Evolutionary conservation across 2,797 vertebrate species (phyloP).

Genomic region (Cossypha polioptera): DNA sequence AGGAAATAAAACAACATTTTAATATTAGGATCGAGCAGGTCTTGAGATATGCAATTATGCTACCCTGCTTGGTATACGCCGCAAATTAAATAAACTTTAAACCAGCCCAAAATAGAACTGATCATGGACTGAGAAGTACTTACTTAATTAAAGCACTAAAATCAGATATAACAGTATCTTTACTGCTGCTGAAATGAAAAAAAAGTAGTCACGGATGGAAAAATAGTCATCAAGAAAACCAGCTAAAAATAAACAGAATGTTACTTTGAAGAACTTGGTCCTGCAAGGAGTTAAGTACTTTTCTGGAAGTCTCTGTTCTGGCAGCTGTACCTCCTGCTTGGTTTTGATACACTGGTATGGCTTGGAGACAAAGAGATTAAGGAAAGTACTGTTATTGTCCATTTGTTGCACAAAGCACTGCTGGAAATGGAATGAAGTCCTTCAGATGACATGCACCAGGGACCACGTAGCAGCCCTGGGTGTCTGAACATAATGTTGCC

Average conservation of each 20-base stretch:
- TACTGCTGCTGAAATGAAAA: neutral
- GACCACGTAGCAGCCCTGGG: neutral
- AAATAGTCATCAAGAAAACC: neutral
- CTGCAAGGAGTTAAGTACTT: neutral
- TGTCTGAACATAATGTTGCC: accelerated
- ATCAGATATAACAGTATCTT: neutral
- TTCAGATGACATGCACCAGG: neutral
- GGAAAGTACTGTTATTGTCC: neutral
- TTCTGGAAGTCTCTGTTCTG: neutral
- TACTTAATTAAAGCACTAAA: neutral
- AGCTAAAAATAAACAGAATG: neutral
- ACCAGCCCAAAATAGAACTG: neutral
- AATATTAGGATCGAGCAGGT: neutral
- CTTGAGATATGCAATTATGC: neutral
- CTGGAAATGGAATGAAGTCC: neutral
- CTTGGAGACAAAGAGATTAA: neutral
- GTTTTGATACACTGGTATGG: neutral
- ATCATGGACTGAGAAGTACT: neutral
- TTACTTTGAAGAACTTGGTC: neutral
- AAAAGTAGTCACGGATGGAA: neutral
- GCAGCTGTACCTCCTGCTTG: neutral
- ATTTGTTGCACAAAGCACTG: neutral
- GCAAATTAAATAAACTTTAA: slow-evolving; percentile 4
- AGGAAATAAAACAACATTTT: neutral
- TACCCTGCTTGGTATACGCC: neutral